Base-by-base conservation (phyloP, 2,113 vertebrate genomes). In the Neogobius melanostomus region DNA sequence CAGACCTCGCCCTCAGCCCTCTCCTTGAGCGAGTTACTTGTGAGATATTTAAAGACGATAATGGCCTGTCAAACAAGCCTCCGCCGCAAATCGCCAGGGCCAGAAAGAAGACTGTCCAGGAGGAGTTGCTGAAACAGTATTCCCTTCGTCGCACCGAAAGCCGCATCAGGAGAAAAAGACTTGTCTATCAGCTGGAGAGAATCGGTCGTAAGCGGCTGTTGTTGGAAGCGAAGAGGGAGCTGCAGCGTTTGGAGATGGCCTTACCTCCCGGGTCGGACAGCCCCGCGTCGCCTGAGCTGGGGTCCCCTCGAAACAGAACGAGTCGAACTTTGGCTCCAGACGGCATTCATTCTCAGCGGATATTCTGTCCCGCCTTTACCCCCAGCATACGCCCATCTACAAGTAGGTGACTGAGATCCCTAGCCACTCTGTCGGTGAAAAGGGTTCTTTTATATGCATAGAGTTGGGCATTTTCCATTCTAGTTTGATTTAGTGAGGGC, bases 141-240 rank as follows among this genome's bases (percentile, higher is more conserved):
- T 87, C 92, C 7, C 76, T 96, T 47, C 86, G 88, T 72, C 93
- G 93, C 14, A 89, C 93, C 0, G 94, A 95, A 82, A 88, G 81
- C 79, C 93, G 88, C 52, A 82, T 95, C 49, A 76, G 85, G 6
- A 77, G 82, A 15, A 98, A 94, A 75, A 95, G 91, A 69, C 87
- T 95, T 53, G 94, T 88, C 8, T 94, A 93, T 78, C 96, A 96
- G 65, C 82, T 97, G 72, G 93, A 96, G 86, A 94, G 91, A 79
- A 94, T 95, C n/a, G 87, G 94, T 73, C 94, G 94, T 71, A 98
- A 97, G 84, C 92, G 91, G 66, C 95, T 93, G 70, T 86, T 96
- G 3, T 64, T 97, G 82, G 95, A 96, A 76, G 92, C 94, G 49
- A 96, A 95, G 64, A 92, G 89, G 78, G 94, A 94, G 68, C 90